Conservation (phyloP, 2,888 invertebrate species). For the Beris chalybata region DNA sequence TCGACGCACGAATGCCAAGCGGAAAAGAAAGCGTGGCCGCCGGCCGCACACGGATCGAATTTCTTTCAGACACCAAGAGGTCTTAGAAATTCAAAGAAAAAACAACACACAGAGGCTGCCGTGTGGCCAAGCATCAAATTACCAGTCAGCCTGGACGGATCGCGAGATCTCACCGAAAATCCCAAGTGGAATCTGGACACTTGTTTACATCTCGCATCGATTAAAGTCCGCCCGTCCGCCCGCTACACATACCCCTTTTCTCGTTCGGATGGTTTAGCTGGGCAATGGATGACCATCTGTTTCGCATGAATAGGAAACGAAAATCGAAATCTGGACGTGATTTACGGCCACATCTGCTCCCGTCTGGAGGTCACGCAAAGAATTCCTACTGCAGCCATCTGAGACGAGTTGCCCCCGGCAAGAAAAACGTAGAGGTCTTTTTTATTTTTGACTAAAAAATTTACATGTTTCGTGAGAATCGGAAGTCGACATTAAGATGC, state of each 20-base stretch:
- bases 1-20: no score
- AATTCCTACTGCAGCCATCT: background rate
- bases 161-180: no score
- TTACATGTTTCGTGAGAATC: background rate
- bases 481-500: no score
- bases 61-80: no score
- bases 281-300: conserved; percentile 12
- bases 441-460: background rate
- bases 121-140: no score
- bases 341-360: conserved; percentile 3
- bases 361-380: background rate
- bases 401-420: no score
- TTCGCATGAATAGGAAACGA: conserved; percentile 10
- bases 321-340: conserved; percentile 23
- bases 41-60: no score
- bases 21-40: no score
- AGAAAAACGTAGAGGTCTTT: background rate
- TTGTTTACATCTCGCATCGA: conserved; percentile 23
- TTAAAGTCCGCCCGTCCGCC: background rate
- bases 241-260: background rate
- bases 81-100: no score
- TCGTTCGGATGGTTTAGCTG: no score
- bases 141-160: no score
- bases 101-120: no score
- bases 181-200: background rate